These are phyloP conservation scores for Henricia sp. DNA, from an alignment of 53 echinoderm and acorn worm genomes.

Conservation along the genomic window DNA sequence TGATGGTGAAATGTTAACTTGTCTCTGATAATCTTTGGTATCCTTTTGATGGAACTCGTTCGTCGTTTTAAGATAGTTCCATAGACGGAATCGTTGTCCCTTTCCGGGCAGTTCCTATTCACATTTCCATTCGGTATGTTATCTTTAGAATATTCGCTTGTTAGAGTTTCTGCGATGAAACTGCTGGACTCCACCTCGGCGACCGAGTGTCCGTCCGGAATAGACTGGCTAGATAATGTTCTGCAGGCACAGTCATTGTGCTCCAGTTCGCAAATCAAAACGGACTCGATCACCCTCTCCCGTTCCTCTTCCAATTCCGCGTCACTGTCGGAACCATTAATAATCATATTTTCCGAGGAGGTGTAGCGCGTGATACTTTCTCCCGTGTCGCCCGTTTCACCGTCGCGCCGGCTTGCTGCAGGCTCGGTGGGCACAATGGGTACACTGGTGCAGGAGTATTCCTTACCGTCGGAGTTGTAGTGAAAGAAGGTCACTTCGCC, in stretches of 20 bases:
- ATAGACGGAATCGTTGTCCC: background rate
- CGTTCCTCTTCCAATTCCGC: slow-evolving; percentile 28
- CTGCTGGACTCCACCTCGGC: slow-evolving; percentile 25
- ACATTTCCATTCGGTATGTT: slow-evolving; percentile 31
- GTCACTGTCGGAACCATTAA: slow-evolving; percentile 14
- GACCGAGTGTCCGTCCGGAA: slow-evolving; percentile 15
- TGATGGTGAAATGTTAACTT: slow-evolving; percentile 10
- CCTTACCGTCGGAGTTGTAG: slow-evolving; percentile 55
- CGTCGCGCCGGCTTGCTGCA: background rate
- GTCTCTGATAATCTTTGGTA: slow-evolving; percentile 48
- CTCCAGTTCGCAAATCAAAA: slow-evolving; percentile 39
- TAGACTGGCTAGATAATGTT: slow-evolving; percentile 2
- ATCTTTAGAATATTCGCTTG: background rate
- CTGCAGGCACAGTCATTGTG: slow-evolving; percentile 33
- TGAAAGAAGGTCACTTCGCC: slow-evolving; percentile 64
- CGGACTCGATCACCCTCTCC: slow-evolving; percentile 35
- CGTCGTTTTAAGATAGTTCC: background rate
- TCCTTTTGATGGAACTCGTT: slow-evolving; percentile 24
- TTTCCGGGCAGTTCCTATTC: slow-evolving; percentile 39
- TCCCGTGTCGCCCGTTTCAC: background rate
- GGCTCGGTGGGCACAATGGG: background rate
- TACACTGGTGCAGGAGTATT: slow-evolving; percentile 46
- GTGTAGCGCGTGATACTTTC: background rate
- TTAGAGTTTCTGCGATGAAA: slow-evolving; percentile 18
- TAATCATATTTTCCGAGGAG: slow-evolving; percentile 6